Percentiles rank a stretch among this genome's conserved stretches.
Evolutionary conservation across 2,797 vertebrate species (phyloP).

Genomic region (Lateolabrax maculatus): DNA sequence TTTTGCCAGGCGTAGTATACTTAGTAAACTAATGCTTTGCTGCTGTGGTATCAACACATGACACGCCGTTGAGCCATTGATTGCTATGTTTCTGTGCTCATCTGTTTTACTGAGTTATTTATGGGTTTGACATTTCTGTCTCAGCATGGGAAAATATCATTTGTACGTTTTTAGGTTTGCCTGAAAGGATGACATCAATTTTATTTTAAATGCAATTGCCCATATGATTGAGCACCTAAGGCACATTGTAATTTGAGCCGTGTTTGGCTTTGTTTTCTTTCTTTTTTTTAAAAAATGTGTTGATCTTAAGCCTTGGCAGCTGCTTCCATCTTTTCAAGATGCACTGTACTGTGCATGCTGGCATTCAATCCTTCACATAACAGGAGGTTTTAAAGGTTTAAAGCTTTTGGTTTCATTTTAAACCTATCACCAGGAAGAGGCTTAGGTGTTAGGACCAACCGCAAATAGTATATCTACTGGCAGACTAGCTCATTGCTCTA

Average conservation of each 20-base stretch:
- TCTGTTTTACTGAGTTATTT: slow-evolving; percentile 48
- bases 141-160: slow-evolving; percentile 20
- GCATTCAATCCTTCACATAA: background rate
- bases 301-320: slow-evolving; percentile 8
- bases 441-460: background rate
- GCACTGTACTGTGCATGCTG: background rate
- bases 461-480: background rate
- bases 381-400: too few relatives aligned
- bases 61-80: slow-evolving; percentile 23
- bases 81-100: slow-evolving; percentile 25
- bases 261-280: background rate
- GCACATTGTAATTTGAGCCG: background rate
- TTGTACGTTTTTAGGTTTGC: slow-evolving; percentile 26
- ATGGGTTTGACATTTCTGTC: slow-evolving; percentile 54
- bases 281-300: background rate
- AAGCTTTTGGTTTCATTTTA: slow-evolving; percentile 1
- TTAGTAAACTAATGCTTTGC: background rate
- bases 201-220: slow-evolving; percentile 21
- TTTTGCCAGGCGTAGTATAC: background rate
- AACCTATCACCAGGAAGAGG: background rate
- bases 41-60: slow-evolving; percentile 15
- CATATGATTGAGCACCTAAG: slow-evolving; percentile 16
- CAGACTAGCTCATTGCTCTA: background rate
- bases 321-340: background rate
- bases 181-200: slow-evolving; percentile 30